phyloP scores from a whole-genome alignment of 2,888 invertebrate species.

The Parnassius smintheus region DNA sequence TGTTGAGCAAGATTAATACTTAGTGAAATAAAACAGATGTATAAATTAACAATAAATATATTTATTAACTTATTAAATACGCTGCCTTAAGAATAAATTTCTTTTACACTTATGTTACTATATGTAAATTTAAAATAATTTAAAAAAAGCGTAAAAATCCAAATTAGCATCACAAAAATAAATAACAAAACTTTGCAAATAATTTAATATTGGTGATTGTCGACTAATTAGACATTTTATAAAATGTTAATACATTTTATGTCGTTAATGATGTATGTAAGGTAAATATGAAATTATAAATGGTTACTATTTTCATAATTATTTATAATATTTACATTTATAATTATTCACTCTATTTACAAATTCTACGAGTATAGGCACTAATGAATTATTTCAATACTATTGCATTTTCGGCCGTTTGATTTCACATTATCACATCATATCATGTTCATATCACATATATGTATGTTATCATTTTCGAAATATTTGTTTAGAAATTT shows the following conservation, averaged over 20 bases:
- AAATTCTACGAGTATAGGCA: constrained; percentile 45
- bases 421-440: constrained; percentile 29
- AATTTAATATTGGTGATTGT: constrained; percentile 24
- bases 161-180: constrained; percentile 22
- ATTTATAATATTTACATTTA: constrained; percentile 26
- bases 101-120: constrained; percentile 6
- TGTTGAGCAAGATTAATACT: neutral
- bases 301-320: neutral
- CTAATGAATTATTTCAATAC: constrained; percentile 48
- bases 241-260: constrained; percentile 19
- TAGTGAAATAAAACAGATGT: constrained; percentile 16
- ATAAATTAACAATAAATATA: constrained; percentile 66
- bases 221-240: constrained; percentile 1
- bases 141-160: constrained; percentile 13
- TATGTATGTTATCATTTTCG: neutral
- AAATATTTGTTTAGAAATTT: too few relatives aligned
- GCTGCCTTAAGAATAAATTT: constrained; percentile 41
- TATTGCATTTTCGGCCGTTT: constrained; percentile 45
- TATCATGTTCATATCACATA: too few relatives aligned
- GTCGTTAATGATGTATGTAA: neutral
- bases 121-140: constrained; percentile 5
- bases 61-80: constrained; percentile 68
- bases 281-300: constrained; percentile 12
- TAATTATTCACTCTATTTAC: constrained; percentile 44
- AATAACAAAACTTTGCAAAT: constrained; percentile 23